Evolutionary conservation across 2,113 vertebrate species (phyloP), one percentile per base, ranked within the genome.

Genomic region (Lanius ludovicianus): DNA sequence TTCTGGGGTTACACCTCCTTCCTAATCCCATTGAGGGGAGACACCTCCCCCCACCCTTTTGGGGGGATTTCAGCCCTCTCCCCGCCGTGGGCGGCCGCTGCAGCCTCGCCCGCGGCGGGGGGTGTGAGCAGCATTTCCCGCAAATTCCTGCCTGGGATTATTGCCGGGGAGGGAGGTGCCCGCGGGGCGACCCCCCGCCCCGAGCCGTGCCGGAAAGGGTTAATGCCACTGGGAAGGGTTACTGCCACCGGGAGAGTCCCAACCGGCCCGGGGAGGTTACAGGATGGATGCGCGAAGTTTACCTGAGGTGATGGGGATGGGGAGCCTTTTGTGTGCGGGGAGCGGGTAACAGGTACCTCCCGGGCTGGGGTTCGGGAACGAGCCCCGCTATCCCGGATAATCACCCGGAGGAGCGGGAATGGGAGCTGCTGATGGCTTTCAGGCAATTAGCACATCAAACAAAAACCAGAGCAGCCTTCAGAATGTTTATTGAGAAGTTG

Each of bases 371-470:
- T 20, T 90, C 64, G 49, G 74, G 22, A 69, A 7, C 6, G 11
- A 28, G 71, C 87, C 88, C 95, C 83, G 88, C 71, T 95, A 59
- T 31, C 70, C 84, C 24, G 74, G 52, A 37, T 79, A 71, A 91
- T 37, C 83, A 37, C 11, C 70, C 85, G 1, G 3, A 77, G 74
- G 39, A 87, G 78, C 44, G 82, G n/a, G 53, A 71, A 62, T 56
- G 83, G 79, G 33, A 82, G 19, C 62, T 27, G 84, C 62, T 82
- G 77, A 67, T 75, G 89, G 87, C 84, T 94, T 93, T 84, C 67
- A 57, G 85, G 94, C 89, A 89, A 93, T 97, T 96, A 91, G 91
- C 84, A 95, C 94, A 96, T 96, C 91, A 95, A 94, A 96, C 95
- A 86, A 81, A 92, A 93, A 33, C 8, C 84, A 12, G 95, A 84